phyloP scores from a whole-genome alignment of 2,113 vertebrate species.

The Bubo blakistoni region DNA sequence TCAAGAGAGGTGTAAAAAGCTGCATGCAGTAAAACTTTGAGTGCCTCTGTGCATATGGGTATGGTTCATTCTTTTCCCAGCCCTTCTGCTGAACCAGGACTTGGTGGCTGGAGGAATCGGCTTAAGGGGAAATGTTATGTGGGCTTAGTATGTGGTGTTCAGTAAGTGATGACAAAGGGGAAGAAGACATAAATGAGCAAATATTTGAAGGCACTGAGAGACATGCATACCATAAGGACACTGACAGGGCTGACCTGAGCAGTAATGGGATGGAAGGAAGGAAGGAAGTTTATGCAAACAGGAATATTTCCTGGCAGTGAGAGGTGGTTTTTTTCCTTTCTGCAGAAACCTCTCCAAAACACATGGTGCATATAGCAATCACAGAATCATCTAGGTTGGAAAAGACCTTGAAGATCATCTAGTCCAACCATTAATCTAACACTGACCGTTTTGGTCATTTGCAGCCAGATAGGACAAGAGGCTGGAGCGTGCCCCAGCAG shows the following conservation, averaged over 20 bases:
- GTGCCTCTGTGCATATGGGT: neutral
- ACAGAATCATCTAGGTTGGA: too few species aligned
- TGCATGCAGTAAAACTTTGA: neutral
- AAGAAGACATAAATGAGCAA: neutral
- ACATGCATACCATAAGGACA: neutral
- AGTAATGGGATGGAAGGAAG: neutral
- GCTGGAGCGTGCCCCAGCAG: fast-evolving
- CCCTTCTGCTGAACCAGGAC: neutral
- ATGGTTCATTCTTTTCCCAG: neutral
- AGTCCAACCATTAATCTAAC: too few species aligned
- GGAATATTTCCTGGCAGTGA: neutral
- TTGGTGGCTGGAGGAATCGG: neutral
- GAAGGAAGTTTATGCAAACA: neutral
- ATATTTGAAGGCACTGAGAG: neutral
- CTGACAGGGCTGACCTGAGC: neutral
- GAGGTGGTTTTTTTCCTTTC: neutral
- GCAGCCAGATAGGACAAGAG: neutral
- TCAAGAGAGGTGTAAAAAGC: neutral
- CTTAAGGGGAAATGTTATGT: neutral
- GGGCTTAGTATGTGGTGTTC: neutral
- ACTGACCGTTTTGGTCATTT: neutral
- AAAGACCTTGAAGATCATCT: too few species aligned
- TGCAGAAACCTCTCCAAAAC: neutral
- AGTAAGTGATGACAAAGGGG: neutral
- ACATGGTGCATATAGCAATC: fast-evolving